A percentile compares a stretch with the other conserved stretches of the same genome.
phyloP scores from a whole-genome alignment of 2,888 invertebrate genomes.

The Lasius platythorax region DNA sequence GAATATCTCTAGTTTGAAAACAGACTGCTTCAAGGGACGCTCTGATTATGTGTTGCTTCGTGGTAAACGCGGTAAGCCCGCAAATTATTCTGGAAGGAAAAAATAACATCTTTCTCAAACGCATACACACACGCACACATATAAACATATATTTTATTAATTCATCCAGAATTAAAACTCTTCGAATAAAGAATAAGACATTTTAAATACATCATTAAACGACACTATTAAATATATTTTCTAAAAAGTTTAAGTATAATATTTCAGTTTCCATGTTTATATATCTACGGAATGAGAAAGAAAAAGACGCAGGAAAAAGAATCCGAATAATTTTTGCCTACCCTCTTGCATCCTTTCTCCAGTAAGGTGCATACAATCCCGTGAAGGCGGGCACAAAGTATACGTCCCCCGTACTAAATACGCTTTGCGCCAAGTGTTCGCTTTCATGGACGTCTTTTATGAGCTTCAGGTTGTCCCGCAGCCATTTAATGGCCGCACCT shows the following conservation, averaged over 20 bases:
- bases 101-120: background rate
- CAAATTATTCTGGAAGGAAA: constrained; percentile 92
- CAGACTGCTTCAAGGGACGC: constrained; percentile 98
- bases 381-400: constrained; percentile 99
- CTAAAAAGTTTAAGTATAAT: background rate
- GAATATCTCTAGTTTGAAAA: constrained; percentile 97
- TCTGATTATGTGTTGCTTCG: constrained; percentile 96
- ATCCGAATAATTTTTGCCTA: constrained; percentile 71
- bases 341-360: constrained; percentile 98
- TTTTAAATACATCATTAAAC: background rate
- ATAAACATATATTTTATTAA: background rate
- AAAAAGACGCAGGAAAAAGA: background rate
- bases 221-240: background rate
- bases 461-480: constrained; percentile 96
- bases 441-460: constrained; percentile 91
- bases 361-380: constrained; percentile 98
- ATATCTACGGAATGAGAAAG: background rate
- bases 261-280: background rate
- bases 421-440: constrained; percentile 91
- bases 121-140: too few relatives aligned
- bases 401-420: constrained; percentile 96
- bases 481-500: constrained; percentile 97
- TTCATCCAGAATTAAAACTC: background rate
- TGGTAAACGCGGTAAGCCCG: constrained; percentile 97
- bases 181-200: background rate